Conservation (phyloP, 2,888 invertebrate species). For the Lamellibrachia columna region DNA sequence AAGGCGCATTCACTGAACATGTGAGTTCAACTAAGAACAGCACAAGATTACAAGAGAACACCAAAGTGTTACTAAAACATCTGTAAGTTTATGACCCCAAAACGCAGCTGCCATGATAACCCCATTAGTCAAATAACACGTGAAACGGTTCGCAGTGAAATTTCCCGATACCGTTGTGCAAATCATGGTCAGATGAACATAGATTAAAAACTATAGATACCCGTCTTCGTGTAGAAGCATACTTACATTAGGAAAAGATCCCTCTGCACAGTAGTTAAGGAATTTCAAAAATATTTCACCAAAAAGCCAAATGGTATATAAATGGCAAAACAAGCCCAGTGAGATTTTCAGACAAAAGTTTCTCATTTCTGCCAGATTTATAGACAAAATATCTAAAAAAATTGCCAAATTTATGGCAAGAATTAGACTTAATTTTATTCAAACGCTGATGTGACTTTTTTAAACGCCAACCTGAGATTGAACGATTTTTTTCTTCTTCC, state of each 20-base stretch:
- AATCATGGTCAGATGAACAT: neutral
- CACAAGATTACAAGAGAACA: neutral
- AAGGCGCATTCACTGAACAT: neutral
- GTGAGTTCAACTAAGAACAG: neutral
- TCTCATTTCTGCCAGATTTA: neutral
- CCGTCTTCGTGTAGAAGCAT: neutral
- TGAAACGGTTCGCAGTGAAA: neutral
- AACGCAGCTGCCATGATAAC: conserved; percentile 16
- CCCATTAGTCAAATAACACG: neutral
- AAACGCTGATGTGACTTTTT: neutral
- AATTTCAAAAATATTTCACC: neutral
- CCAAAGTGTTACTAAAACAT: neutral
- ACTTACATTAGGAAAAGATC: neutral
- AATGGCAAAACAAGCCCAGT: neutral
- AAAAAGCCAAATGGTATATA: neutral
- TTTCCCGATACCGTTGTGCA: neutral
- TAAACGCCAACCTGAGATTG: neutral
- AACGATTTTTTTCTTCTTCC: neutral
- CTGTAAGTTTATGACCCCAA: neutral
- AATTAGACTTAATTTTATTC: neutral
- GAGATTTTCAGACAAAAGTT: neutral
- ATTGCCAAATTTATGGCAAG: neutral
- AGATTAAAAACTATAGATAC: neutral
- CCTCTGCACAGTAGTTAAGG: neutral
- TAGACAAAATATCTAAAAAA: neutral